These are phyloP conservation scores for Malurus melanocephalus DNA, from an alignment of 2,113 vertebrate genomes.

Conservation along the genomic window DNA sequence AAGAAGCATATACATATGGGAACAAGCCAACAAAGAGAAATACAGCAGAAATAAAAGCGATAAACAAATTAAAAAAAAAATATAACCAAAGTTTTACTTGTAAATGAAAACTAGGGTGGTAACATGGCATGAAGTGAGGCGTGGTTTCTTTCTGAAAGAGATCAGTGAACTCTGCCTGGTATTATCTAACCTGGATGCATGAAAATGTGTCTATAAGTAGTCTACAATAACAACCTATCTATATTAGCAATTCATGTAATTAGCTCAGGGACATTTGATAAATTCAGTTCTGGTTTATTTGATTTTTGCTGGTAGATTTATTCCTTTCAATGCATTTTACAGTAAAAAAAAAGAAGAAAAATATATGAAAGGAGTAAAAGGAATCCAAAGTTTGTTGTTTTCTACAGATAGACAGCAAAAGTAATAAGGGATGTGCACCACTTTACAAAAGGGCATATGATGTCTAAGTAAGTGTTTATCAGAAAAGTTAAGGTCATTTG, in stretches of 20 bases:
- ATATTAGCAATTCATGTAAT: neutral
- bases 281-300: neutral
- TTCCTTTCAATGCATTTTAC: neutral
- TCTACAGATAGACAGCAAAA: neutral
- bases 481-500: neutral
- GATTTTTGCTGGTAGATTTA: neutral
- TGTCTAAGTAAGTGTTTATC: neutral
- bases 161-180: neutral
- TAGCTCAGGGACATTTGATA: neutral
- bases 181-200: neutral
- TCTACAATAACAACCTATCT: neutral
- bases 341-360: neutral
- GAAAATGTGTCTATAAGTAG: neutral
- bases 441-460: neutral
- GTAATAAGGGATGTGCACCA: neutral
- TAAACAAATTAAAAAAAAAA: neutral
- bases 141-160: neutral
- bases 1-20: neutral
- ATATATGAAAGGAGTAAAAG: neutral
- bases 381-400: neutral
- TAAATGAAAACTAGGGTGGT: neutral
- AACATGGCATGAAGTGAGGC: neutral
- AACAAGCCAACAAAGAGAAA: neutral
- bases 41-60: neutral
- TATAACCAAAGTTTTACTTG: neutral